These are phyloP conservation scores for Parnassius glacialis DNA, from an alignment of 2,888 invertebrate genomes.

Conservation along the genomic window DNA sequence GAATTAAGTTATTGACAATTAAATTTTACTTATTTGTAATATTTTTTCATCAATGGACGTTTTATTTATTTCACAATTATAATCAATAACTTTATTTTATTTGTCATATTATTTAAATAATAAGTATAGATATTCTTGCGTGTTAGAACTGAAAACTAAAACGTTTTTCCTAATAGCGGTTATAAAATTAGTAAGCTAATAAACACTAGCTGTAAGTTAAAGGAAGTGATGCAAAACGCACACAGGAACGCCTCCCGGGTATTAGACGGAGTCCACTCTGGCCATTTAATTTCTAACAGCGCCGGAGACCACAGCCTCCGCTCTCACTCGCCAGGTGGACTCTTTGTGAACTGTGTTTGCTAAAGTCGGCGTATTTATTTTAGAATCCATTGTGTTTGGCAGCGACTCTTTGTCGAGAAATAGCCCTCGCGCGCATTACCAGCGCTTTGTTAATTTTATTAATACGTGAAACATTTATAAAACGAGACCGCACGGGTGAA, in stretches of 20 bases:
- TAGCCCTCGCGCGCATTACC: slow-evolving; percentile 66
- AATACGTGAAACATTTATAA: slow-evolving; percentile 80
- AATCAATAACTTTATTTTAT: too few species aligned
- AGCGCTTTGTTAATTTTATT: slow-evolving; percentile 79
- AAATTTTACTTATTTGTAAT: too few species aligned
- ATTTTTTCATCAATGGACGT: too few species aligned
- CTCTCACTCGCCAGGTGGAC: slow-evolving; percentile 61
- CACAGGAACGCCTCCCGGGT: slow-evolving; percentile 50
- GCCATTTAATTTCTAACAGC: slow-evolving; percentile 68
- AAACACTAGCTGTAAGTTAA: slow-evolving; percentile 30
- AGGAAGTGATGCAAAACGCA: slow-evolving; percentile 35
- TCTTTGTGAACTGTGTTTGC: slow-evolving; percentile 75
- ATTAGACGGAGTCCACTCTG: slow-evolving; percentile 63
- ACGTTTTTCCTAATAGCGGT: too few species aligned
- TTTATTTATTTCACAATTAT: too few species aligned
- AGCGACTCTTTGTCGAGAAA: slow-evolving; percentile 73
- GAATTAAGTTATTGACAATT: too few species aligned
- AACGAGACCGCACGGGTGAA: slow-evolving; percentile 72
- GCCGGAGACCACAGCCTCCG: slow-evolving; percentile 38
- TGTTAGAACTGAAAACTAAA: too few species aligned
- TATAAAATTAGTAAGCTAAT: slow-evolving; percentile 18
- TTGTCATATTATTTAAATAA: too few species aligned
- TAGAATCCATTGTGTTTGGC: slow-evolving; percentile 74
- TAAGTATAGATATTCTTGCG: too few species aligned
- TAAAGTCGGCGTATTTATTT: slow-evolving; percentile 79